Base-by-base conservation (phyloP, 2,797 vertebrate species). In the Vultur gryphus region DNA sequence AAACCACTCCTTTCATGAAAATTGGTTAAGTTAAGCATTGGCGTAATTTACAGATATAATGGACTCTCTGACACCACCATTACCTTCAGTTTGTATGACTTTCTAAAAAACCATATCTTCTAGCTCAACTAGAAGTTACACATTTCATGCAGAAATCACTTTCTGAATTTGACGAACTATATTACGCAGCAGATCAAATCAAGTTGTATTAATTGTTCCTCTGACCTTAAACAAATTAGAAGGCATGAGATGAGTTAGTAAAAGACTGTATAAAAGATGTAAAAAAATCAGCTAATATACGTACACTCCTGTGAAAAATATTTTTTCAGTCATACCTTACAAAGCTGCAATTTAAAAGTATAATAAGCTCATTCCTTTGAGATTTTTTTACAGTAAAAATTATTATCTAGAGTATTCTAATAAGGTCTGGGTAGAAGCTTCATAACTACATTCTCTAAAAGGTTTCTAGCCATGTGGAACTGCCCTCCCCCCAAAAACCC, bases 141-240 rank as follows among this genome's bases (percentile, higher is more conserved):
- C 11, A n/a, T 52, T 61, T 71, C 29, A 46, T 23, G 44, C 37
- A 81, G 52, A 94, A 81, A 91, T 41, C 31, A 24, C 25, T 51
- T 91, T 79, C 24, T 95, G 52, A 90, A 41, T 85, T 85, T 59
- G 64, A 87, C 0, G 0, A 31, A 37, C 33, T 70, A 31, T 43
- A 62, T 84, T 71, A 87, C 0, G 9, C 21, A 67, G 59, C 35
- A 93, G 25, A 88, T 67, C 20, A 90, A 83, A 77, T 69, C 23
- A 93, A 62, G 31, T 51, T 67, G 18, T 26, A 78, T 31, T 78
- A 86, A 84, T 75, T 37, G 29, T 52, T 71, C 37, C 57, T 71
- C 41, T 93, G 72, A 78, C 49, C 49, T 85, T 81, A 85, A 87
- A 52, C 5, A 87, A 88, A 88, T 75, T 88, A 91, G 52, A 88